Evolutionary conservation across 2,797 vertebrate species (phyloP).

Genomic region (Gallirallus australis): DNA sequence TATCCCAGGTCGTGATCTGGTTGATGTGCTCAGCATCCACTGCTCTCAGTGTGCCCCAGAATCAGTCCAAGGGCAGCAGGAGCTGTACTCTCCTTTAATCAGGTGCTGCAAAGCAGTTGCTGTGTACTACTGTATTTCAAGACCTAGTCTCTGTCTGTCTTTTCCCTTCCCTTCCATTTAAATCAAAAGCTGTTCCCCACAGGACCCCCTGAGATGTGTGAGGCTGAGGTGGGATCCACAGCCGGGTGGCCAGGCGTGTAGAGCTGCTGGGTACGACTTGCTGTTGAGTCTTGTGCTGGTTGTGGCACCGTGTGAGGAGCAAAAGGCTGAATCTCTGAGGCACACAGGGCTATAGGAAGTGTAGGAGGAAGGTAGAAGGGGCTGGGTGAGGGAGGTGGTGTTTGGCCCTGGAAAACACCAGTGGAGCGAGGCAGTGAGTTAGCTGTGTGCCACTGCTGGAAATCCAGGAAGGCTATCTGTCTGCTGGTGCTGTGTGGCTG

Average conservation of each 20-base stretch:
- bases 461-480: background rate
- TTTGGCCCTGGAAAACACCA: background rate
- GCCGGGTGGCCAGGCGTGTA: rapidly evolving
- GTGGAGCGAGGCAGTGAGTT: background rate
- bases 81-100: background rate
- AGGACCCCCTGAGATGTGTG: rapidly evolving
- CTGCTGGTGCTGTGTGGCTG: rapidly evolving
- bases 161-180: background rate
- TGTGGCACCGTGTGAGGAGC: background rate
- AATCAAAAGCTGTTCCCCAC: background rate
- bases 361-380: background rate
- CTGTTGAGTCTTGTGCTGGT: background rate
- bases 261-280: background rate
- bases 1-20: background rate
- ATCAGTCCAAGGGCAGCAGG: background rate
- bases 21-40: background rate
- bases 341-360: background rate
- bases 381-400: background rate
- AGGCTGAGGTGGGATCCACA: background rate
- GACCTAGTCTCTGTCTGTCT: background rate
- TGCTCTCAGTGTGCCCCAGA: background rate
- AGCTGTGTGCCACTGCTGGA: background rate
- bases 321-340: background rate
- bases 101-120: background rate
- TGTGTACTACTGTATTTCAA: background rate